Base-by-base conservation (phyloP, 2,888 invertebrate species). In the Papilio protenor region DNA sequence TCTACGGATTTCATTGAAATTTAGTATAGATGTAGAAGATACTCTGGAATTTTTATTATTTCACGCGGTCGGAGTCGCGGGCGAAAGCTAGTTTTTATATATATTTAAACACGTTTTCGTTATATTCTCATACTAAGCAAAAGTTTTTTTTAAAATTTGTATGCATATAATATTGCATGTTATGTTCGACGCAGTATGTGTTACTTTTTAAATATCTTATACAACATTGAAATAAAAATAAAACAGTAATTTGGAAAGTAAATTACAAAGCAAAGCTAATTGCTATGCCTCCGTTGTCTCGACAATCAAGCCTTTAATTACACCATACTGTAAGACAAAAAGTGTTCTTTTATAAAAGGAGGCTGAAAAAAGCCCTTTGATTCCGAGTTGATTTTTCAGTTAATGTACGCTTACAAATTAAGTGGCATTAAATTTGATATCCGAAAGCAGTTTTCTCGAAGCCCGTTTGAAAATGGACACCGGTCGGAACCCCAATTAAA, bases 401-500 rank as follows among this genome's bases (percentile, higher is more conserved):
- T 69, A 70, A 69, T 69, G 57, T n/a, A 45, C 66, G 70, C 33
- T 77, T 69, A 71, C 79, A 81, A 82, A 84, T 84, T 80, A 81
- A 81, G 75, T 76, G 79, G 12, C 76, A 59, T 80, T 84, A 84
- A 85, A 82, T 80, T 81, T 79, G 77, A 81, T 73, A 76, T 74
- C 66, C 79, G 75, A 72, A 49, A 75, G 83, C 76, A 71, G 80
- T 83, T 80, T 84, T 85, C 87, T 78, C 81, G 8, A 72, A 55
- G 81, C 81, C 81, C 80, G 77, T 82, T 81, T 81, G 77, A 83
- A 81, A 86, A 86, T 85, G 82, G 85, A 84, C 84, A 83, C 84
- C 81, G 83, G 84, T 81, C 80, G 79, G 85, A 83, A 84, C 86
- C 86, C 84, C 88, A 90, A 91, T 90, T 91, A 91, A 87, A 87